These are phyloP conservation scores for Chaetura pelagica DNA, from an alignment of 2,113 vertebrate species.

Conservation along the genomic window DNA sequence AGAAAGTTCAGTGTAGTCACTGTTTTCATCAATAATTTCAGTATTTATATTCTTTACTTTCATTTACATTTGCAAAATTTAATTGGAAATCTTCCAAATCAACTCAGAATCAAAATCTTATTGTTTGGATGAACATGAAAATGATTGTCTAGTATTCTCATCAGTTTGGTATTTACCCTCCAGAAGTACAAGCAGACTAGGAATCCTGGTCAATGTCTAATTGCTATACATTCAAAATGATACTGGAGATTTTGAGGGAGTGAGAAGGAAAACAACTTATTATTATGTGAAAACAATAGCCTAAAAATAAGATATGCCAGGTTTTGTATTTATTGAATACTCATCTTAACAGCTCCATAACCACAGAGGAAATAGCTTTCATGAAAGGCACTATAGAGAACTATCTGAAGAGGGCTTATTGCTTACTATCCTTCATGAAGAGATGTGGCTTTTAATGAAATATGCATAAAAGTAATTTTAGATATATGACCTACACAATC, in stretches of 20 bases:
- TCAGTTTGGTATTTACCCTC: neutral
- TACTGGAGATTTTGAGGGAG: neutral
- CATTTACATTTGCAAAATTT: neutral
- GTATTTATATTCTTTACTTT: neutral
- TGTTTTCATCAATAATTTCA: neutral
- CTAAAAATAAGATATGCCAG: neutral
- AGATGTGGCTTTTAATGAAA: slow-evolving; percentile 52
- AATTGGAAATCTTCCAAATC: neutral
- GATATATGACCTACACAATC: slow-evolving; percentile 56
- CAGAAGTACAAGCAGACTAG: neutral
- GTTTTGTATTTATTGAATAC: slow-evolving; percentile 49
- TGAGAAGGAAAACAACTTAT: neutral
- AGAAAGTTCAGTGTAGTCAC: neutral
- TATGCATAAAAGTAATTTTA: slow-evolving; percentile 48
- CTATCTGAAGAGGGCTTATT: slow-evolving; percentile 1
- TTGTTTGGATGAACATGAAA: neutral
- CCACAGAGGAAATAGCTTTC: slow-evolving; percentile 46
- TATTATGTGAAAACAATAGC: slow-evolving; percentile 20
- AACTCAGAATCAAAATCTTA: neutral
- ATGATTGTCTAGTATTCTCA: neutral
- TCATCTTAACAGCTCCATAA: slow-evolving; percentile 6
- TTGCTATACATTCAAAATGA: neutral
- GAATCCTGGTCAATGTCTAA: neutral
- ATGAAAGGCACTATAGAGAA: neutral
- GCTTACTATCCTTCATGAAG: neutral